Conservation (phyloP, 2,888 invertebrate species). For the Pachliopta kotzebuea region DNA sequence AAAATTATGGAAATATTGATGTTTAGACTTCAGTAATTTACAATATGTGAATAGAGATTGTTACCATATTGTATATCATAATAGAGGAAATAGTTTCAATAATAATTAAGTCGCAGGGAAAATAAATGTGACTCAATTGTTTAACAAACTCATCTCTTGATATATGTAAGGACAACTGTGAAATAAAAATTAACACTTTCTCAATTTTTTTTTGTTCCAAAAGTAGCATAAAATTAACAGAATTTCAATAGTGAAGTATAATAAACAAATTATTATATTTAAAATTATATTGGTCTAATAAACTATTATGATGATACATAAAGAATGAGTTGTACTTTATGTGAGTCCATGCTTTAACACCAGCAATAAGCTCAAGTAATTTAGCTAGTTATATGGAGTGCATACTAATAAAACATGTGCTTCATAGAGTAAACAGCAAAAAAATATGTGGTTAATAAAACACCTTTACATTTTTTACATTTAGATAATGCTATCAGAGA, state of each 20-base stretch:
- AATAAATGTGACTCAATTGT: no score
- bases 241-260: constrained; percentile 1
- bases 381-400: constrained; percentile 17
- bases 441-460: constrained; percentile 45
- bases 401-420: constrained; percentile 41
- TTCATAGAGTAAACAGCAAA: constrained; percentile 51
- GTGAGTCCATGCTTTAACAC: constrained; percentile 19
- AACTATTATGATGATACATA: constrained; percentile 4
- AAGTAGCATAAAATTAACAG: constrained; percentile 3
- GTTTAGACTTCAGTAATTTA: neutral
- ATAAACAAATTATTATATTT: neutral
- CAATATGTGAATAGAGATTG: neutral
- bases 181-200: neutral
- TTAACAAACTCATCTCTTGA: no score
- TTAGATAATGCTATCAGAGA: constrained; percentile 49
- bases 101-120: neutral
- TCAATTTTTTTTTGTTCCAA: neutral
- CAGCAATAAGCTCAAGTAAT: constrained; percentile 19
- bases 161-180: neutral
- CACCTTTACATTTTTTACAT: constrained; percentile 72
- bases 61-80: neutral
- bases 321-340: constrained; percentile 27
- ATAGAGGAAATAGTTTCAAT: neutral
- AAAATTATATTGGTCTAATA: constrained; percentile 8
- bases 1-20: neutral